Percentiles rank a stretch among this genome's conserved stretches.
Evolutionary conservation across 2,888 invertebrate genomes (phyloP).

Genomic region (Geophilus truncorum): DNA sequence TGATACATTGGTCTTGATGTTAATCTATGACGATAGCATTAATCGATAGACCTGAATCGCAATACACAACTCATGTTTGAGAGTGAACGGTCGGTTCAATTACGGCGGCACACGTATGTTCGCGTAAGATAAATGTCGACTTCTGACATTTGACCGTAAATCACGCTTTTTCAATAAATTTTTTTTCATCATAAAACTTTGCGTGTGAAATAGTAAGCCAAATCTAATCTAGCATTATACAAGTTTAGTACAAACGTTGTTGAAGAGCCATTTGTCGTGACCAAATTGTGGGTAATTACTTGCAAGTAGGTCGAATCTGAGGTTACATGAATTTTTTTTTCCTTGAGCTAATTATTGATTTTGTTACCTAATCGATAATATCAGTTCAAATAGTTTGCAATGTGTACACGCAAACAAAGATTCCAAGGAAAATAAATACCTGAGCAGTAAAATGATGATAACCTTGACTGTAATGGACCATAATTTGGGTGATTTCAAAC

Average conservation of each 20-base stretch:
- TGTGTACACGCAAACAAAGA: constrained; percentile 4
- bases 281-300: constrained; percentile 19
- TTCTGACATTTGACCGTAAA: neutral
- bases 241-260: neutral
- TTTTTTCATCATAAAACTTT: neutral
- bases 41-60: neutral
- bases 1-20: neutral
- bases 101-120: neutral
- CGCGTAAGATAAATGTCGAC: neutral
- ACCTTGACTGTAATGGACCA: constrained; percentile 4
- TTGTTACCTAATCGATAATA: constrained; percentile 6
- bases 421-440: neutral
- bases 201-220: neutral
- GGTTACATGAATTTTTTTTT: constrained; percentile 15
- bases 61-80: neutral
- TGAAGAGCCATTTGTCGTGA: constrained; percentile 21
- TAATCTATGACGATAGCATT: neutral
- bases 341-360: constrained; percentile 27
- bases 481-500: neutral
- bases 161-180: neutral
- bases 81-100: neutral
- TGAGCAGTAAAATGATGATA: constrained; percentile 12
- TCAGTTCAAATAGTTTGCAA: constrained; percentile 21
- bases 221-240: neutral
- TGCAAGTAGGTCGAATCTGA: constrained; percentile 25